These are phyloP conservation scores for Megaleporinus macrocephalus DNA, from an alignment of 2,113 vertebrate species.

Conservation along the genomic window DNA sequence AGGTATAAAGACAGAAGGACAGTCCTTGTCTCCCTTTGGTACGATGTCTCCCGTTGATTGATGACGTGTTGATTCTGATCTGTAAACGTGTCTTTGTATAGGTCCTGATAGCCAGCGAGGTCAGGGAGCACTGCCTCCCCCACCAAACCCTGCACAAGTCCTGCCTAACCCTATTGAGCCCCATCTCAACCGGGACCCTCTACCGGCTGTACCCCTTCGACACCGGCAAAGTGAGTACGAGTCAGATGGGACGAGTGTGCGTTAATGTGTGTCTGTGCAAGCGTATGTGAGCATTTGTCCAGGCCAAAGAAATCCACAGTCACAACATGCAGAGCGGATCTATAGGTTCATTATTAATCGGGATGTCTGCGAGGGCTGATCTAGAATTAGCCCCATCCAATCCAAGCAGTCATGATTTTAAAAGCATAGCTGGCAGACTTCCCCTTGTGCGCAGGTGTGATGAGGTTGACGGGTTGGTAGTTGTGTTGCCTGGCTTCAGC, in stretches of 20 bases:
- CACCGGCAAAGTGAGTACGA: conserved; percentile 80
- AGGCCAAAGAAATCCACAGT: not conserved
- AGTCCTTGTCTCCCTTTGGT: too few species aligned
- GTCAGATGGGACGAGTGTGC: not conserved
- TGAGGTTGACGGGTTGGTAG: conserved; percentile 45
- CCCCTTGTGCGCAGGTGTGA: not conserved
- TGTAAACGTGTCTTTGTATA: conserved; percentile 27
- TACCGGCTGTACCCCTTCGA: conserved; percentile 63
- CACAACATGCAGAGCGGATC: not conserved
- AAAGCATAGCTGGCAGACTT: not conserved
- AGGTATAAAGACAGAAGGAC: too few species aligned
- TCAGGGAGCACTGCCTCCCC: conserved; percentile 75
- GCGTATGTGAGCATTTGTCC: not conserved
- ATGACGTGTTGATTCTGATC: too few species aligned
- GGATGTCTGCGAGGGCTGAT: not conserved
- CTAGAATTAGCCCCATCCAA: not conserved
- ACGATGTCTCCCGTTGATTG: too few species aligned
- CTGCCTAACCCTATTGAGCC: conserved; percentile 78
- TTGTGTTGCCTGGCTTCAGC: conserved; percentile 64
- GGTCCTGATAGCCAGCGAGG: conserved; percentile 68
- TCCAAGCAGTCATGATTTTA: not conserved
- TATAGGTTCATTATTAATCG: not conserved
- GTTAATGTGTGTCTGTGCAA: not conserved
- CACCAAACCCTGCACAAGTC: conserved; percentile 80
- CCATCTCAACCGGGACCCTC: conserved; percentile 66